Conservation (phyloP, 2,797 vertebrate genomes). For the Delichon dasypus region DNA sequence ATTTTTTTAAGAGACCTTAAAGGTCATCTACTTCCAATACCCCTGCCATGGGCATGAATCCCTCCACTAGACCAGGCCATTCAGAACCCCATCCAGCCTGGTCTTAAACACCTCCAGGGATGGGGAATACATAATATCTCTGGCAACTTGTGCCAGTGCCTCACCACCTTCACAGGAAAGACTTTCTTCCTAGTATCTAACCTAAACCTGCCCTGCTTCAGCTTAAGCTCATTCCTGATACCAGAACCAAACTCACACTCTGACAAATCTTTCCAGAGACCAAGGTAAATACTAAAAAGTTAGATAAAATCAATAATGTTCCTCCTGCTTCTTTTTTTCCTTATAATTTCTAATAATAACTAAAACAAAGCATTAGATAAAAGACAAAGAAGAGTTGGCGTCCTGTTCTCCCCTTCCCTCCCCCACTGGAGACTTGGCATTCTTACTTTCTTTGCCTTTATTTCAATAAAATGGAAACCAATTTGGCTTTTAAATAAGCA, state of each 20-base stretch:
- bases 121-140: neutral
- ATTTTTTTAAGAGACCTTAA: neutral
- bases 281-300: neutral
- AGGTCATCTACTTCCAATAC: neutral
- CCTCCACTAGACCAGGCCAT: neutral
- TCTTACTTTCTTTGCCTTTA: neutral
- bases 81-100: neutral
- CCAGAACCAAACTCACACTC: neutral
- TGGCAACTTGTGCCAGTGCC: neutral
- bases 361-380: neutral
- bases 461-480: neutral
- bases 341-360: neutral
- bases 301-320: neutral
- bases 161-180: neutral
- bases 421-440: neutral
- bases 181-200: neutral
- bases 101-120: neutral
- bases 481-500: neutral
- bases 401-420: neutral
- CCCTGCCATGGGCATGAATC: neutral
- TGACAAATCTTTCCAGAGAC: neutral
- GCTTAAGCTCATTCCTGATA: neutral
- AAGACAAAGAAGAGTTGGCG: neutral
- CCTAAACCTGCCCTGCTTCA: neutral
- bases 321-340: too few relatives aligned